Base-by-base conservation (phyloP, 1,140 invertebrate genomes). In the Pseudomyrmex dendroicus region DNA sequence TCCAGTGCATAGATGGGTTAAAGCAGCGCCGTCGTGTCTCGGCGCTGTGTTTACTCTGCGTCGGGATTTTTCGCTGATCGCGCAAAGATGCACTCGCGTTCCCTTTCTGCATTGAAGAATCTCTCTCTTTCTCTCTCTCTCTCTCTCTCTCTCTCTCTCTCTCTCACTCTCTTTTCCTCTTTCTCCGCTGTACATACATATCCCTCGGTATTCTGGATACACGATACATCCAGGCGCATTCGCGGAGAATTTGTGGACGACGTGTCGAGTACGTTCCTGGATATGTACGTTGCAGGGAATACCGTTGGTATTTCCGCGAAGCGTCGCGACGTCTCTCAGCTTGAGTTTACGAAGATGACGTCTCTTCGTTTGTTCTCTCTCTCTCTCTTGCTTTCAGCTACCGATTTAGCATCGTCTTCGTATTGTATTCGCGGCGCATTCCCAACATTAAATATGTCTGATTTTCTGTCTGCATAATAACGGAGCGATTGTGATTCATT, bases 191-290 rank as follows among this genome's bases (percentile, higher is more conserved):
- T 68, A 80, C 5, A 35, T 35, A 35, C 35, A 35, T 57, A 70
- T 25, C 35, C n/a, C 57, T 62, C 57, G 78, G 72, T 62, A 74
- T 82, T 82, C 57, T 57, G 78, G 17, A 73, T 63, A 52, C 78
- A 63, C 78, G 78, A 77, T 80, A 80, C 66, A 72, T 72, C 35
- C 66, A 48, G 76, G 66, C 66, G 46, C 22, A 80, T 84, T 84
- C 64, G 83, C 62, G 50, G 77, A 68, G 66, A 84, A 84, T 82
- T 84, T 73, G 83, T 73, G 77, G 83, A 62, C 67, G 61, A 64
- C 66, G 67, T 67, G 68, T 82, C 76, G 66, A 67, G 67, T 84
- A 64, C 76, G 83, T 72, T 83, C 73, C 73, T 76, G 62, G 46
- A 67, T 83, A 63, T 48, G 44, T 66, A 73, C 66, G 22, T 82